phyloP scores from a whole-genome alignment of 2,113 vertebrate genomes.

The Actenoides lindsayi region DNA sequence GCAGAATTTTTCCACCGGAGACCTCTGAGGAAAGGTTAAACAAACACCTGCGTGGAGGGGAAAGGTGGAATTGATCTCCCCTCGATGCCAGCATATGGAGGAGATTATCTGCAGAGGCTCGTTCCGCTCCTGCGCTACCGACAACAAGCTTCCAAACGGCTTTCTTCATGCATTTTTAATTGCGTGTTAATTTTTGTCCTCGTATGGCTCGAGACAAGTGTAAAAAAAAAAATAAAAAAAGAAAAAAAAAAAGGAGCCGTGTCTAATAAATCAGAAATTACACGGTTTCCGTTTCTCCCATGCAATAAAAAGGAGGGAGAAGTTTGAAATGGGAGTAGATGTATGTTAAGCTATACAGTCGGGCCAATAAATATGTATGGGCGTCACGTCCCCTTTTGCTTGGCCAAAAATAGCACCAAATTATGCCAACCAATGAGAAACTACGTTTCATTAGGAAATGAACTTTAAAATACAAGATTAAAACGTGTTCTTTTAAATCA shows the following conservation, averaged over 20 bases:
- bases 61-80: constrained; percentile 40
- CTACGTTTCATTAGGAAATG: constrained; percentile 67
- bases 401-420: constrained; percentile 65
- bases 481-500: constrained; percentile 53
- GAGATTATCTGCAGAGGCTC: neutral
- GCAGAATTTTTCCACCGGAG: constrained; percentile 16
- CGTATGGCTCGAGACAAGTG: neutral
- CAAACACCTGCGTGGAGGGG: constrained; percentile 27
- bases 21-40: constrained; percentile 34
- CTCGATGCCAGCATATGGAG: neutral
- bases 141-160: constrained; percentile 15
- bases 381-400: constrained; percentile 38
- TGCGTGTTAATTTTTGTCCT: constrained; percentile 50
- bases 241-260: neutral
- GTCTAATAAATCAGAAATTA: constrained; percentile 42
- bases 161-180: constrained; percentile 50
- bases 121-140: neutral
- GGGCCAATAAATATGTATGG: constrained; percentile 60
- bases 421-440: constrained; percentile 65
- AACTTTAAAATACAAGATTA: constrained; percentile 69
- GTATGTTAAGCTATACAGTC: neutral
- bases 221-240: neutral
- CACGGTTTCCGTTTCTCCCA: neutral
- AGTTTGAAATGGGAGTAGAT: neutral
- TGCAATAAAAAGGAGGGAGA: neutral